phyloP scores from a whole-genome alignment of 2,888 invertebrate species.

The Spicauda simplicius region DNA sequence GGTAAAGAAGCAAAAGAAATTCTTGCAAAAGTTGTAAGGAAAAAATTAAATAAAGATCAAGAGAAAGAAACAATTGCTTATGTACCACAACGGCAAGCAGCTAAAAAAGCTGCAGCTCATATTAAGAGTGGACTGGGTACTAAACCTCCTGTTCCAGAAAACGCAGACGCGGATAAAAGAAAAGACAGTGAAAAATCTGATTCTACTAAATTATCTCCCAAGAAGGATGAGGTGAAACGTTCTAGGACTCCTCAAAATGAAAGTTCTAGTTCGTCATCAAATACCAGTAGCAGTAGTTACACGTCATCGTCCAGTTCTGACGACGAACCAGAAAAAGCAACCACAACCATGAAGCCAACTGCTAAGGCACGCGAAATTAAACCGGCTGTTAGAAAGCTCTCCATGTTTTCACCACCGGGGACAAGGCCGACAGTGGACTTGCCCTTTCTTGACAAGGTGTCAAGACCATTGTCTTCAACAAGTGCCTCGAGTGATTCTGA shows the following conservation, averaged over 20 bases:
- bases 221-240: slow-evolving; percentile 74
- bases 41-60: slow-evolving; percentile 81
- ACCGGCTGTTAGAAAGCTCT: slow-evolving; percentile 62
- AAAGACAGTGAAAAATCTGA: slow-evolving; percentile 67
- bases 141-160: slow-evolving; percentile 72
- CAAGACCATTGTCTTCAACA: slow-evolving; percentile 87
- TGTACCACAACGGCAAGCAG: slow-evolving; percentile 95
- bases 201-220: slow-evolving; percentile 63
- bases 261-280: slow-evolving; percentile 81
- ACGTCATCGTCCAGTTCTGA: slow-evolving; percentile 87
- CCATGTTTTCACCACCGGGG: slow-evolving; percentile 77
- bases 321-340: slow-evolving; percentile 79
- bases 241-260: slow-evolving; percentile 63
- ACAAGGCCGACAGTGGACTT: slow-evolving; percentile 85
- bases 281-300: slow-evolving; percentile 82
- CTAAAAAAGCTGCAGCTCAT: slow-evolving; percentile 95
- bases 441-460: slow-evolving; percentile 93
- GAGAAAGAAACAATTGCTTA: slow-evolving; percentile 90
- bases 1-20: slow-evolving; percentile 76
- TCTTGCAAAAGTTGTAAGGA: slow-evolving; percentile 75
- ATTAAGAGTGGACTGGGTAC: slow-evolving; percentile 91
- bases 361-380: slow-evolving; percentile 77
- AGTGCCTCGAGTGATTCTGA: slow-evolving; percentile 87
- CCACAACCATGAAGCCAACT: slow-evolving; percentile 64
- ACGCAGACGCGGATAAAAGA: slow-evolving; percentile 68